Evolutionary conservation across 2,113 vertebrate genomes (phyloP), one percentile per base, ranked within the genome.

Genomic region (Serilophus lunatus): DNA sequence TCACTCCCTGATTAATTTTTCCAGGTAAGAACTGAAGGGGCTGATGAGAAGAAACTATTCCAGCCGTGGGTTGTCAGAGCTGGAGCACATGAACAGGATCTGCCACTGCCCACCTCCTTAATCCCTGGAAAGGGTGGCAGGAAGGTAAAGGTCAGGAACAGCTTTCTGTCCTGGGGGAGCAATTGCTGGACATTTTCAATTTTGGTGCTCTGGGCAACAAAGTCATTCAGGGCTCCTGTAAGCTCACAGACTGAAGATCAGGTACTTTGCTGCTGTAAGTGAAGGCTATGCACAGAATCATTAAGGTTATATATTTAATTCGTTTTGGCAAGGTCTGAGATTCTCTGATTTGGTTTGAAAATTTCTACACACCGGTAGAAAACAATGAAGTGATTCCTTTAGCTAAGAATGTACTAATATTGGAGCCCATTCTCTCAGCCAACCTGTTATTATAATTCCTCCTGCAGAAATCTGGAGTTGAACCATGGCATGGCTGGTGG

Each of bases 331-430:
- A 50, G 33, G 31, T 28, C 36, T 33, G 22, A 13, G 14, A 26
- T 29, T 63, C 60, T 50, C 31, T 82, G 19, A 7, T 9, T 28
- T 5, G 25, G 53, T 59, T 25, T 28, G n/a, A 74, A 44, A 54
- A 45, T 18, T 13, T 18, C 44, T 42, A 9, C 8, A 13, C 0
- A 0, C 29, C 18, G 33, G 20, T 76, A 59, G 18, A 25, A 88
- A 86, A 33, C 9, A 60, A 13, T 18, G 22, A 86, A 69, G 18
- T 5, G 6, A 68, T 38, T 38, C 35, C 35, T 71, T 24, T 68
- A 60, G 40, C 13, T 76, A 60, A 33, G 75, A 69, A 66, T 12
- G 3, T 5, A 50, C 13, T 13, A 36, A 84, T 63, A 24, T 9
- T 12, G 25, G 19, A 81, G 8, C 23, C 28, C 40, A 74, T 20